phyloP scores from a whole-genome alignment of 2,888 invertebrate species.

The Anarsia innoxiella region DNA sequence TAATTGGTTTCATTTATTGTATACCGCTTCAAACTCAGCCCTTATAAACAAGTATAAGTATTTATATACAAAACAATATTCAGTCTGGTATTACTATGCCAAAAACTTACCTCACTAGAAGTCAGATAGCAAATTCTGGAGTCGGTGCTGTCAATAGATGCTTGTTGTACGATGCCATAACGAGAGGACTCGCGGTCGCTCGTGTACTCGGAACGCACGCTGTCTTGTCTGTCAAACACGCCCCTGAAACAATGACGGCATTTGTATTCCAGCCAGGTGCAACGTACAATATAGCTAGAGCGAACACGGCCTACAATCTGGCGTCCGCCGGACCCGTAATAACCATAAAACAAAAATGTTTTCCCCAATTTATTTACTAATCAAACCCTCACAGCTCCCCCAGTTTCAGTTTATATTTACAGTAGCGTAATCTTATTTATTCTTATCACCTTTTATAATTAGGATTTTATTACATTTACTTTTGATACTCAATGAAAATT shows the following conservation, averaged over 20 bases:
- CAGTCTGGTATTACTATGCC: too few relatives aligned
- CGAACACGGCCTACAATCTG: conserved; percentile 7
- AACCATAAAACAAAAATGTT: conserved; percentile 19
- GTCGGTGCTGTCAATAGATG: conserved; percentile 95
- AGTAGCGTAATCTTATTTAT: too few relatives aligned
- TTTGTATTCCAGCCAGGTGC: conserved; percentile 12
- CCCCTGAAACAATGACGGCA: conserved; percentile 74
- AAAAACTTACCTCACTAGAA: conserved; percentile 91
- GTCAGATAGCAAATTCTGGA: conserved; percentile 95
- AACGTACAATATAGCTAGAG: conserved; percentile 5
- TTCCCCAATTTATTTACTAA: conserved; percentile 13
- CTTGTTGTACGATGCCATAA: conserved; percentile 94
- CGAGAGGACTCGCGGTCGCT: conserved; percentile 90
- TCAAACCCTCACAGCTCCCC: too few relatives aligned
- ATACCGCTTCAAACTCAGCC: too few relatives aligned
- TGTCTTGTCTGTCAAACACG: conserved; percentile 91
- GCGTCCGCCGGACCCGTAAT: conserved; percentile 10
- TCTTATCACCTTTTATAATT: background rate
- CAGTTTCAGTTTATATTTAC: too few relatives aligned
- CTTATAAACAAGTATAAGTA: too few relatives aligned
- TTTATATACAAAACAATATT: too few relatives aligned
- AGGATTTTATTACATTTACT: too few relatives aligned
- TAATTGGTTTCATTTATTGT: too few relatives aligned
- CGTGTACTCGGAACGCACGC: conserved; percentile 91
- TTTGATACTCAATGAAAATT: too few relatives aligned